A percentile compares a stretch with the other conserved stretches of the same genome.
Conservation (phyloP, 2,113 vertebrate genomes). For the Phodopus roborovskii region DNA sequence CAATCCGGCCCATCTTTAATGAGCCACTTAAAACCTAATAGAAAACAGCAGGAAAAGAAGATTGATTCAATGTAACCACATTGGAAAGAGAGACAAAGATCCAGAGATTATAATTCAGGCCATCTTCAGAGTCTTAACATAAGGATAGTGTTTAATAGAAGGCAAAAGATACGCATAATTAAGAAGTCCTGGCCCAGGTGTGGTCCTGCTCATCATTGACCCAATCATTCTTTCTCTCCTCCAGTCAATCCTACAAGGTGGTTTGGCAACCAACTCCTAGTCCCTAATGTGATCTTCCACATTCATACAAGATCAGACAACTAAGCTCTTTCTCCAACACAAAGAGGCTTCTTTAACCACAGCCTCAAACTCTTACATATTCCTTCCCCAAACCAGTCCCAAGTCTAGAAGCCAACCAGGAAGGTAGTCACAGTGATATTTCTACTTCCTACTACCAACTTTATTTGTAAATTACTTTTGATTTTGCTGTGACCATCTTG, state of each 20-base stretch:
- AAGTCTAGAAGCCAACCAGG: background rate
- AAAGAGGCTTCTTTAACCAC: background rate
- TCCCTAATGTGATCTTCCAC: background rate
- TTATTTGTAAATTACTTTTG: background rate
- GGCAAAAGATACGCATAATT: background rate
- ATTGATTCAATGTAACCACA: background rate
- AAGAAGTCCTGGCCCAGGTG: background rate
- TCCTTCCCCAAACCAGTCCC: background rate
- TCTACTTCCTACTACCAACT: background rate
- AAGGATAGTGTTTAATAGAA: background rate
- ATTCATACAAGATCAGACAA: background rate
- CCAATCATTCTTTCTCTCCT: background rate
- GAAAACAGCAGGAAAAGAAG: background rate
- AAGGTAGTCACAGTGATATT: background rate
- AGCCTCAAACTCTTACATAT: background rate
- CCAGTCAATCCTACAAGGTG: background rate
- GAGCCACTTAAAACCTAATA: background rate
- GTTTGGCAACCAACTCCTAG: background rate
- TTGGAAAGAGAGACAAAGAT: background rate
- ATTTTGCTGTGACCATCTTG: background rate
- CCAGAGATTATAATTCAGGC: background rate
- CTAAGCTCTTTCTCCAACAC: background rate
- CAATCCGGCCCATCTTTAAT: background rate
- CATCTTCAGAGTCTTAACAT: no score
- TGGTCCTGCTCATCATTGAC: background rate